Percentiles rank a stretch among this genome's conserved stretches.
phyloP scores from a whole-genome alignment of 2,888 invertebrate genomes.

The Oscheius sp. region DNA sequence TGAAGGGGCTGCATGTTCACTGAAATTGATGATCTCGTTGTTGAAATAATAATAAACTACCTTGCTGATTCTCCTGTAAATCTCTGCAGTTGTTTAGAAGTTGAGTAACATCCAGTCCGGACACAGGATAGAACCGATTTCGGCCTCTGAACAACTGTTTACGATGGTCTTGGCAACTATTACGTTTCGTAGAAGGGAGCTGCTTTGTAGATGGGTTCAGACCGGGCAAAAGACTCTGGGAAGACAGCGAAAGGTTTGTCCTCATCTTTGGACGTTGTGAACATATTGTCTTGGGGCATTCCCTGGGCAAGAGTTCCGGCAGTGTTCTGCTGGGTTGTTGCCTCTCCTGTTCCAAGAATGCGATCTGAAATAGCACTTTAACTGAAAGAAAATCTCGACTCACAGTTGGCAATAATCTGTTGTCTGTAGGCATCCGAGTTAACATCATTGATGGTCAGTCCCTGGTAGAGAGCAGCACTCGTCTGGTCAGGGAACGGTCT shows the following conservation, averaged over 20 bases:
- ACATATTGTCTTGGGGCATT: constrained; percentile 72
- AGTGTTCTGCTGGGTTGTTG: constrained; percentile 61
- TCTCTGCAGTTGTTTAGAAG: constrained; percentile 68
- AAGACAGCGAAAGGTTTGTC: constrained; percentile 72
- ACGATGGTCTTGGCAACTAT: constrained; percentile 3
- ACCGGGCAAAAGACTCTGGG: constrained; percentile 66
- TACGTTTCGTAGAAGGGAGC: constrained; percentile 66
- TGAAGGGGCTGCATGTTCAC: constrained; percentile 67
- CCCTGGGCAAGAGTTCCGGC: constrained; percentile 62
- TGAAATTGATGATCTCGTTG: constrained; percentile 42
- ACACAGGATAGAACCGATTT: constrained; percentile 66
- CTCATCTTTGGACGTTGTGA: constrained; percentile 70
- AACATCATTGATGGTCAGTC: constrained; percentile 69
- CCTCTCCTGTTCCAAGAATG: constrained; percentile 67
- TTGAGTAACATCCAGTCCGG: constrained; percentile 67
- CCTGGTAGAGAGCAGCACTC: constrained; percentile 62
- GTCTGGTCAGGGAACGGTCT: constrained; percentile 72
- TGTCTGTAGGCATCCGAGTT: constrained; percentile 72
- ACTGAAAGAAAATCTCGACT: constrained; percentile 21
- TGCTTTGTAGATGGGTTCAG: constrained; percentile 67
- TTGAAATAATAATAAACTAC: constrained; percentile 37
- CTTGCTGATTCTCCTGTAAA: constrained; percentile 61
- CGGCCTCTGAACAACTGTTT: constrained; percentile 47
- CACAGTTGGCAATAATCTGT: constrained; percentile 70
- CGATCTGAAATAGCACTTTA: constrained; percentile 53